phyloP scores from a whole-genome alignment of 1,140 invertebrate species.

The Trichogramma pretiosum region DNA sequence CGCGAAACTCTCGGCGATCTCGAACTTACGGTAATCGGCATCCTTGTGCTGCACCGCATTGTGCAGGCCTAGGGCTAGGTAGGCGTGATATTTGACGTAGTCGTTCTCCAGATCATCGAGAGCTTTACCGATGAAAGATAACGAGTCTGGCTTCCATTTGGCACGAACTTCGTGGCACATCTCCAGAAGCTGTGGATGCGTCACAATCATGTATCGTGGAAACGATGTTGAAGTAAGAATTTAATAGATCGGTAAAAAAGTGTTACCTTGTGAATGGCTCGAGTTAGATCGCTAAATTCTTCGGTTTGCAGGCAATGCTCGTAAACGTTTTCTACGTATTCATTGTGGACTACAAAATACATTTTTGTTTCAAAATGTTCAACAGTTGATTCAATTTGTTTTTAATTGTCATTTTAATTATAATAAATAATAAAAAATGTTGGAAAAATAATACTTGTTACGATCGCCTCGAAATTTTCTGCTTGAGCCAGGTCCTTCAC shows the following conservation, averaged over 20 bases:
- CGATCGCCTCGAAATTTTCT: slow-evolving; percentile 43
- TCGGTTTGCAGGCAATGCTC: slow-evolving; percentile 40
- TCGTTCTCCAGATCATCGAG: slow-evolving; percentile 35
- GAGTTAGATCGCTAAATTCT: slow-evolving; percentile 34
- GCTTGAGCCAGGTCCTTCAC: slow-evolving; percentile 41
- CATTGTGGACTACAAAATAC: slow-evolving; percentile 36
- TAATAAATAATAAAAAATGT: slow-evolving; percentile 3
- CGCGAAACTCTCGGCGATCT: slow-evolving; percentile 3
- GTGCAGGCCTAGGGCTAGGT: slow-evolving; percentile 36
- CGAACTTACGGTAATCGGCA: slow-evolving; percentile 39
- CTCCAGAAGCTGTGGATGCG: slow-evolving; percentile 30
- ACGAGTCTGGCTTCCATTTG: slow-evolving; percentile 32
- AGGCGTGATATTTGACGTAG: slow-evolving; percentile 41
- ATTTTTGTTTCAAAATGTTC: too few species aligned
- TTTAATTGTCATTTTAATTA: not conserved
- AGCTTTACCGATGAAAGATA: slow-evolving; percentile 24
- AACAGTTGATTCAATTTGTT: not conserved
- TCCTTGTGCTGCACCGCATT: slow-evolving; percentile 38
- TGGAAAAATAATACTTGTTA: slow-evolving; percentile 30
- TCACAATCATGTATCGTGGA: not conserved
- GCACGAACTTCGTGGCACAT: slow-evolving; percentile 37
- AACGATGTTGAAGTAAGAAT: too few species aligned
- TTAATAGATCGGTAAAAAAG: too few species aligned
- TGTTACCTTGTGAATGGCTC: slow-evolving; percentile 38
- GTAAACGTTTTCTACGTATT: slow-evolving; percentile 39